These are phyloP conservation scores for Luperina nickerlii DNA, from an alignment of 2,888 invertebrate species.

Conservation along the genomic window DNA sequence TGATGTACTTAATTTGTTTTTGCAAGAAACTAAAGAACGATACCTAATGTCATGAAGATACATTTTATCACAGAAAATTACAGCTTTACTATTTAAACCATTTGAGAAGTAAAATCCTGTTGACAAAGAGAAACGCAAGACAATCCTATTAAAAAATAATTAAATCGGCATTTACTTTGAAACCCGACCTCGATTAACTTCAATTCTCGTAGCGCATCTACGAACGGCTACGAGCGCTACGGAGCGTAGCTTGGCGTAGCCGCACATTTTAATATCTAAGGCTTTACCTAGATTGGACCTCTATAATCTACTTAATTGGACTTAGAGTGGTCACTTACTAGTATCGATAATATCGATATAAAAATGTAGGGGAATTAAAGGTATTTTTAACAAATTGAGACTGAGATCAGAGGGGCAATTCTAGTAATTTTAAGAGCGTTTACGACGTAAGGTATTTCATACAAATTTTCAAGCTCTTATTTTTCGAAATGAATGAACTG, in stretches of 20 bases:
- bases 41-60: neutral
- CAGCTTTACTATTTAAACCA: neutral
- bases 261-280: constrained; percentile 52
- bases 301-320: constrained; percentile 49
- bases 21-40: neutral
- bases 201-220: constrained; percentile 60
- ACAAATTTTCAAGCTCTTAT: too few relatives aligned
- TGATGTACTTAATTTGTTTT: neutral
- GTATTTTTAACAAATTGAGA: too few relatives aligned
- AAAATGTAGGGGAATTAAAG: too few relatives aligned
- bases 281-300: constrained; percentile 51
- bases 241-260: constrained; percentile 58
- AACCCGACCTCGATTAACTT: constrained; percentile 31
- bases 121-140: constrained; percentile 5
- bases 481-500: too few relatives aligned
- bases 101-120: neutral
- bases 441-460: too few relatives aligned
- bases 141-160: constrained; percentile 31
- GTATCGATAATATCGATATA: constrained; percentile 12
- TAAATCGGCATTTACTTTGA: constrained; percentile 37
- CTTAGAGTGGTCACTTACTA: constrained; percentile 10
- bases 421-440: too few relatives aligned
- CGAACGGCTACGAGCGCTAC: constrained; percentile 56
- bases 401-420: too few relatives aligned
- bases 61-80: neutral